phyloP scores from a whole-genome alignment of 2,888 invertebrate species.

The Cosmia trapezina region DNA sequence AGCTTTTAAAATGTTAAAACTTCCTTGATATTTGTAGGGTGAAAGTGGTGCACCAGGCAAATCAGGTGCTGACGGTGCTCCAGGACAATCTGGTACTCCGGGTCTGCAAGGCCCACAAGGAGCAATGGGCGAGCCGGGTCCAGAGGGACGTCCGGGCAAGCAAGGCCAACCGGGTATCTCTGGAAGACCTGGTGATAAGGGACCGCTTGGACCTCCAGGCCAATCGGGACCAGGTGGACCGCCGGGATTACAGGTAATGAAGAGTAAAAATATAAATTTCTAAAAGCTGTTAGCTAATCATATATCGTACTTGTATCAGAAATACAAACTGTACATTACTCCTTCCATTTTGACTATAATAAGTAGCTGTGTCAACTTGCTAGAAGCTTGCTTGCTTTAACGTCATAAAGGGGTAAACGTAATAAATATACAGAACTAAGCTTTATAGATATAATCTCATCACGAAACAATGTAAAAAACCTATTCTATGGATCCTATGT shows the following conservation, averaged over 20 bases:
- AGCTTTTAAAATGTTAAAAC: neutral
- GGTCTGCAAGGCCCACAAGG: slow-evolving; percentile 93
- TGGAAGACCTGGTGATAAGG: slow-evolving; percentile 94
- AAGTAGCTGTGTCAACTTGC: neutral
- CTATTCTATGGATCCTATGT: neutral
- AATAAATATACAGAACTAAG: neutral
- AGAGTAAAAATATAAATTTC: neutral
- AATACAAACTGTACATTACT: neutral
- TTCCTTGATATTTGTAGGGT: slow-evolving; percentile 85
- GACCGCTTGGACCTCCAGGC: slow-evolving; percentile 92
- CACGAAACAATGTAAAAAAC: neutral
- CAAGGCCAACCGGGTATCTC: slow-evolving; percentile 93
- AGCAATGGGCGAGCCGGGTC: slow-evolving; percentile 90
- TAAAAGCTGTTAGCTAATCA: neutral
- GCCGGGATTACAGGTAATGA: slow-evolving; percentile 92
- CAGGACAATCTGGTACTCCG: slow-evolving; percentile 92
- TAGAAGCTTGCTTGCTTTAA: neutral
- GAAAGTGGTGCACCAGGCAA: slow-evolving; percentile 94
- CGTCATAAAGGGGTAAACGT: neutral
- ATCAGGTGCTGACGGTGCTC: slow-evolving; percentile 93
- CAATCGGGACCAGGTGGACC: slow-evolving; percentile 92
- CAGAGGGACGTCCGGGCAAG: slow-evolving; percentile 92
- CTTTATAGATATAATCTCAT: neutral
- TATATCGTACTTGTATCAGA: neutral
- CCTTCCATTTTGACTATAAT: neutral